A percentile compares a stretch with the other conserved stretches of the same genome.
Evolutionary conservation across 2,113 vertebrate species (phyloP).

Genomic region (Petaurus breviceps): DNA sequence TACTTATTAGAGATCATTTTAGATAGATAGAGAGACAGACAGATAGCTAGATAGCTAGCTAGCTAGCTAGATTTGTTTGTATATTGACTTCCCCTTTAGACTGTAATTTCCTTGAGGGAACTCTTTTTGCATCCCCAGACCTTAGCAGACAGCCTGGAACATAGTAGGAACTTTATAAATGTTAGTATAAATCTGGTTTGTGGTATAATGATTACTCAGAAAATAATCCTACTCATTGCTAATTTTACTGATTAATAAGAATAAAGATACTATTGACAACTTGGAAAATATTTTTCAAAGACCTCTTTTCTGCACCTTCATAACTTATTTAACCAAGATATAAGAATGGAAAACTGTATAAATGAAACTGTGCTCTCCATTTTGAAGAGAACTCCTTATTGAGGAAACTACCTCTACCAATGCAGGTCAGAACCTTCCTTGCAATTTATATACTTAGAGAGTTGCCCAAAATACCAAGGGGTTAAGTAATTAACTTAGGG

Average conservation of each 20-base stretch:
- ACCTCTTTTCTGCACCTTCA: background rate
- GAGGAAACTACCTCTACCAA: background rate
- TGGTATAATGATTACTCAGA: background rate
- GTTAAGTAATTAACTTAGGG: background rate
- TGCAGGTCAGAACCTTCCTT: background rate
- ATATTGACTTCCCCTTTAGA: background rate
- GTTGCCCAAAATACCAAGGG: background rate
- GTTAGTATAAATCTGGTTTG: background rate
- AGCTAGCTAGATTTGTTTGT: background rate
- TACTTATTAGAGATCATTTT: background rate
- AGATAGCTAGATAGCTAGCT: no score
- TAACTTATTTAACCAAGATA: background rate
- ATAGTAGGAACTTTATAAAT: background rate
- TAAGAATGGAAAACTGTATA: background rate
- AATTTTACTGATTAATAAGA: background rate
- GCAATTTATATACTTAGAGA: background rate
- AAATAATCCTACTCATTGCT: background rate
- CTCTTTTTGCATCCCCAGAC: background rate
- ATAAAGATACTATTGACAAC: background rate
- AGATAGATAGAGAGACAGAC: no score
- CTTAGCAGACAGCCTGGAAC: background rate
- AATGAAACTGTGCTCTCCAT: background rate
- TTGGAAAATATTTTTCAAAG: background rate
- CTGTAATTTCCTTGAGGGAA: background rate
- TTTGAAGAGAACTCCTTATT: background rate